These are phyloP conservation scores for Meda fulgida DNA, from an alignment of 2,797 vertebrate genomes.

Conservation along the genomic window DNA sequence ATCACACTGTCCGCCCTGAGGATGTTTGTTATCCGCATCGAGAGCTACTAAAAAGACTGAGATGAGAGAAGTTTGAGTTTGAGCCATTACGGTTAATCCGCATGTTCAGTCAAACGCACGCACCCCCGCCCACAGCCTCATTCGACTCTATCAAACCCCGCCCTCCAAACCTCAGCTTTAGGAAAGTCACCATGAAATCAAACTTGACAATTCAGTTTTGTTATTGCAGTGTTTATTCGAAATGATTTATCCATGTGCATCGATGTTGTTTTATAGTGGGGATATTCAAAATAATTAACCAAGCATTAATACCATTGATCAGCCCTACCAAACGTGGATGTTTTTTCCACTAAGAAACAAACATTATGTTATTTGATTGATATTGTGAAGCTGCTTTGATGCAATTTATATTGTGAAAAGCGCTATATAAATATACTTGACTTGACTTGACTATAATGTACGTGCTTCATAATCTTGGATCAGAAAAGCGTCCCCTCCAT, in stretches of 20 bases:
- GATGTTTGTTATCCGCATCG: slow-evolving; percentile 61
- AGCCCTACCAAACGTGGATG: no score
- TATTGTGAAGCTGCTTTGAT: no score
- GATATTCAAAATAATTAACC: no score
- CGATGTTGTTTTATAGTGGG: neutral
- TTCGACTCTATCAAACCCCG: slow-evolving; percentile 25
- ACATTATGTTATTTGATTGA: no score
- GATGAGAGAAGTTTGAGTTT: slow-evolving; percentile 55
- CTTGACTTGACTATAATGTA: no score
- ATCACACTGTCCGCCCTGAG: slow-evolving; percentile 48
- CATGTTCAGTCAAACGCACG: slow-evolving; percentile 41
- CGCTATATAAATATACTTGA: no score
- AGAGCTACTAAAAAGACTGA: slow-evolving; percentile 41
- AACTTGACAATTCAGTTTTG: neutral
- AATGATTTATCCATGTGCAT: neutral
- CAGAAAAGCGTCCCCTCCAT: neutral
- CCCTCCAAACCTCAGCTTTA: neutral
- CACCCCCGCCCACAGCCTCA: slow-evolving; percentile 42
- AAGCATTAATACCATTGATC: no score
- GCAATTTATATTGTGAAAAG: no score
- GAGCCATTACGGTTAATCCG: slow-evolving; percentile 63
- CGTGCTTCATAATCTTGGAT: neutral
- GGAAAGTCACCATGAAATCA: neutral
- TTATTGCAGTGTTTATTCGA: neutral
- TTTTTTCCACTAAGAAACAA: no score